Evolutionary conservation across 2,113 vertebrate genomes (phyloP).

Genomic region (Nibea coibor): DNA sequence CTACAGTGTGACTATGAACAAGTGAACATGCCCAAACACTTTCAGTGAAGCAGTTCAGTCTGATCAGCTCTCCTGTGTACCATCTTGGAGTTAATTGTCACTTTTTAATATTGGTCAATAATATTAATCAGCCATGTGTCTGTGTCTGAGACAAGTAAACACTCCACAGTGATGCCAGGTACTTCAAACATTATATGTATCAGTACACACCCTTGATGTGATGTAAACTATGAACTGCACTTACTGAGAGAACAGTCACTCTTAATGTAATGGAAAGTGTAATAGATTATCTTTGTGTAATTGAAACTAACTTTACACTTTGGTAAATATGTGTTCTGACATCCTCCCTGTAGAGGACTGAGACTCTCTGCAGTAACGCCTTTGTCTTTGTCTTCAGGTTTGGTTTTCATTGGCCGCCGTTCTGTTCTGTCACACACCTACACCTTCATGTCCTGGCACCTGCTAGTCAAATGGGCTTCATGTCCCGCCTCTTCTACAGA

Average conservation of each 20-base stretch:
- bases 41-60: not conserved
- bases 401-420: conserved; percentile 96
- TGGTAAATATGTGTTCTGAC: not conserved
- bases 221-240: not conserved
- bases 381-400: conserved; percentile 84
- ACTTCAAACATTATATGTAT: not conserved
- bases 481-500: conserved; percentile 91
- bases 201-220: not conserved
- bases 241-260: not conserved
- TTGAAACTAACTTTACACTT: not conserved
- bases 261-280: not conserved
- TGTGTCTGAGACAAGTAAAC: not conserved
- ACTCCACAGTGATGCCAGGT: not conserved
- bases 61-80: not conserved
- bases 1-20: not conserved
- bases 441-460: conserved; percentile 97
- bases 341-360: not conserved
- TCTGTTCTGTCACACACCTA: conserved; percentile 93
- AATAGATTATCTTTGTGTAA: not conserved
- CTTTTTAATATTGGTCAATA: not conserved
- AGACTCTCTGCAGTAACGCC: not conserved
- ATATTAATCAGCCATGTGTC: not conserved
- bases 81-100: not conserved
- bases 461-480: conserved; percentile 90
- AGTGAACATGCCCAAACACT: not conserved